A percentile compares a stretch with the other conserved stretches of the same genome.
phyloP scores from a whole-genome alignment of 2,113 vertebrate genomes.

The Plecturocebus donacophilus region DNA sequence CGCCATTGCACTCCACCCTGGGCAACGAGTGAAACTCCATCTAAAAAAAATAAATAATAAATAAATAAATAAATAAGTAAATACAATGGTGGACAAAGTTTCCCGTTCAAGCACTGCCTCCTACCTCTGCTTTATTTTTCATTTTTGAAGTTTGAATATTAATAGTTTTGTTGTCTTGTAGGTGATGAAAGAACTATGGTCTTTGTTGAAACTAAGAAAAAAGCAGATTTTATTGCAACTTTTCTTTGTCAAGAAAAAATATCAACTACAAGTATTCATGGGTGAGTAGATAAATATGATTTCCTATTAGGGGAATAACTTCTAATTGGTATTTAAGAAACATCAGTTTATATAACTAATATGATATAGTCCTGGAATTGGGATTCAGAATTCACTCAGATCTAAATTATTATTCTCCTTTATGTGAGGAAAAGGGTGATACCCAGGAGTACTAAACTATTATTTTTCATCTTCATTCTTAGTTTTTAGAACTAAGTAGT shows the following conservation, averaged over 20 bases:
- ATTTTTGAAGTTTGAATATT: not conserved
- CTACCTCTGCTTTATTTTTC: not conserved
- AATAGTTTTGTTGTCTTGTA: conserved; percentile 72
- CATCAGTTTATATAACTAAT: not conserved
- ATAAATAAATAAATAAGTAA: not conserved
- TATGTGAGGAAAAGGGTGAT: not conserved
- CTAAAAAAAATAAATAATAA: no score
- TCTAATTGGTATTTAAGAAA: not conserved
- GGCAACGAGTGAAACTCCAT: no score
- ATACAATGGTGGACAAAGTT: not conserved
- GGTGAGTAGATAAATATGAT: conserved; percentile 82
- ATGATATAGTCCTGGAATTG: not conserved
- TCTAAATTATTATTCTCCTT: not conserved
- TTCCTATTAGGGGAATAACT: not conserved
- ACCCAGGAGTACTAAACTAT: not conserved
- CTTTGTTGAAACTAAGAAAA: conserved; percentile 95
- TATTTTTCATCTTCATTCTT: not conserved
- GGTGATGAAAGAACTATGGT: conserved; percentile 93
- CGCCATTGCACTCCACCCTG: no score
- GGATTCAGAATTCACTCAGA: not conserved
- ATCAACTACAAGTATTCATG: conserved; percentile 95
- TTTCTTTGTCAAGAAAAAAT: conserved; percentile 95
- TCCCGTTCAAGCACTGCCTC: not conserved
- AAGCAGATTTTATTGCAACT: conserved; percentile 94
- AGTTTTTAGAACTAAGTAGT: conserved; percentile 3